Conservation (phyloP, 2,113 vertebrate species). For the Microcebus lehilahytsara region DNA sequence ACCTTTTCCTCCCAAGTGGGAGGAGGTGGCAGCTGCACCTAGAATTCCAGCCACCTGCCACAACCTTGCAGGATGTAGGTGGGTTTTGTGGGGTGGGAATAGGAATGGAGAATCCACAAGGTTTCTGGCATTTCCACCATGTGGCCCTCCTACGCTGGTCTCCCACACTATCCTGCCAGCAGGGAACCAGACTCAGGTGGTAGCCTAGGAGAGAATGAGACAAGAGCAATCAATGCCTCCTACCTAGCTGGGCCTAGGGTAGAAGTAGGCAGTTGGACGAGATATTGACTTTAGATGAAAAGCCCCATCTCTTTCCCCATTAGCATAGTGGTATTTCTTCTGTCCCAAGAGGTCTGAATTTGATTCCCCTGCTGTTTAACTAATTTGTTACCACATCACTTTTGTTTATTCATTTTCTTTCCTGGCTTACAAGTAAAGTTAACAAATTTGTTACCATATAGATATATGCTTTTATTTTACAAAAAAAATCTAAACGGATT, state of each 20-base stretch:
- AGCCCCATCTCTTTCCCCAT: neutral
- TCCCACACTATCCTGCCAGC: neutral
- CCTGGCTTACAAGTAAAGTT: neutral
- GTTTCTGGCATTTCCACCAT: neutral
- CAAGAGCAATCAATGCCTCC: neutral
- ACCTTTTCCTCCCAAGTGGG: neutral
- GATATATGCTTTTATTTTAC: neutral
- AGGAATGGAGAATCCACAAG: neutral
- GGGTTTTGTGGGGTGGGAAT: neutral
- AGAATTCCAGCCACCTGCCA: neutral
- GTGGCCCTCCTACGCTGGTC: neutral
- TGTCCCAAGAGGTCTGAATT: neutral
- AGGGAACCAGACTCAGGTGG: neutral
- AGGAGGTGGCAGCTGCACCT: neutral
- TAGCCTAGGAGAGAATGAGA: neutral
- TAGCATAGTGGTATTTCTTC: neutral
- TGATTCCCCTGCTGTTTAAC: neutral
- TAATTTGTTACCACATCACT: neutral
- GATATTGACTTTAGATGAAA: neutral
- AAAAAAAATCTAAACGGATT: neutral
- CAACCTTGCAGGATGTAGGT: rapidly evolving
- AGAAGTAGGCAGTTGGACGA: neutral
- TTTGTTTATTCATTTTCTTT: neutral
- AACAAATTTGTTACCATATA: neutral
- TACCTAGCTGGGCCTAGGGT: neutral